Evolutionary conservation across 1,140 invertebrate genomes (phyloP), one percentile per base, ranked within the genome.

Genomic region (Meloidogyne chitwoodi): DNA sequence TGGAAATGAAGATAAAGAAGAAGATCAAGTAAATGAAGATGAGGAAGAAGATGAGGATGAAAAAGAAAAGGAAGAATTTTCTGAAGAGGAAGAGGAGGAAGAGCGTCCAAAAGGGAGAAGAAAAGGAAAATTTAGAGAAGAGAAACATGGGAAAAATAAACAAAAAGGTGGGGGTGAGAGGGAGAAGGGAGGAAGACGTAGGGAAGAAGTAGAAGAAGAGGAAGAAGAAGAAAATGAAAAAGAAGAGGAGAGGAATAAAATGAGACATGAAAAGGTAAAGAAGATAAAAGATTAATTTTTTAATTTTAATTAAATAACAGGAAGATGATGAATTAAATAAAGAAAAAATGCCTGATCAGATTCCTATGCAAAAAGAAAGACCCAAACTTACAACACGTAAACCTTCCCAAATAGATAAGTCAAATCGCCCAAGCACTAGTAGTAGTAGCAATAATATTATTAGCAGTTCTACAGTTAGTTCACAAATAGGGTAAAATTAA

Each of bases 381-480:
- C 68, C 77, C 31, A 83, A 87, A 79, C 78, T 79, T 0, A 65
- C 83, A 6, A 76, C 75, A 19, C 78, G 84, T 64, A 75, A 65
- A 48, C 66, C 85, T n/a, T 77, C 80, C 22, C 77, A 86, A 34
- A 80, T 74, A 78, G 80, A 19, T 62, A 80, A 29, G 77, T 83
- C 76, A 64, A 83, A 14, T 81, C 81, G 68, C 81, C 85, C 72
- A 73, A 73, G 61, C 62, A 86, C 34, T 85, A 85, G 56, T 78
- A 85, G 48, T 81, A 85, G 56, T 78, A 85, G 48, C 80, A 81
- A 61, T 77, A 86, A 1, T 84, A 82, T 81, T 41, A 79, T 83
- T 41, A 79, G 34, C 44, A 86, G 64, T 83, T 83, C 65, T 84
- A 85, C 73, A 84, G 83, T 85, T 68, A 84, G 78, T 81, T 48